Conservation (phyloP, 2,113 vertebrate species). For the Phylloscopus trochilus region DNA sequence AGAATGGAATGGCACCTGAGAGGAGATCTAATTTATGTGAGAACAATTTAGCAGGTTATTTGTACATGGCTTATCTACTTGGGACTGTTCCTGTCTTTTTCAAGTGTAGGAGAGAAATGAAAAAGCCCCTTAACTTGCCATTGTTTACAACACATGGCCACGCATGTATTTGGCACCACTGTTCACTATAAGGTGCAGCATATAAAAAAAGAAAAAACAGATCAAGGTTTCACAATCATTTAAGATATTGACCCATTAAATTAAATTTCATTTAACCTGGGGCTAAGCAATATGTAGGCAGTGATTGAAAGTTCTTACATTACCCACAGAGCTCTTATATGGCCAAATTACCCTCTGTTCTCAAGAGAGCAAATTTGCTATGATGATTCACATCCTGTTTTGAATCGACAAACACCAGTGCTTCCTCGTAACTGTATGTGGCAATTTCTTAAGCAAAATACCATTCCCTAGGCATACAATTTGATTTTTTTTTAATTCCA, state of each 20-base stretch:
- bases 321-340: neutral
- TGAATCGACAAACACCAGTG: conserved; percentile 16
- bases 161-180: neutral
- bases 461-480: neutral
- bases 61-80: neutral
- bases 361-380: neutral
- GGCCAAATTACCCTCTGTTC: neutral
- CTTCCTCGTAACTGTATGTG: neutral
- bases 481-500: neutral
- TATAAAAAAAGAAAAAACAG: neutral
- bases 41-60: neutral
- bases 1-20: neutral
- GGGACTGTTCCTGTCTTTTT: neutral
- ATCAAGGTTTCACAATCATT: neutral
- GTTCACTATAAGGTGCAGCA: neutral
- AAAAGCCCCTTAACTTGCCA: neutral
- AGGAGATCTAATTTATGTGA: neutral
- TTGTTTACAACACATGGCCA: neutral
- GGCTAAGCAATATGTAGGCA: conserved; percentile 13
- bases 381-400: conserved; percentile 35
- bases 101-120: neutral
- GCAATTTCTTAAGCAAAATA: neutral
- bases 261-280: neutral
- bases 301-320: conserved; percentile 25
- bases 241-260: neutral